Evolutionary conservation across 2,888 invertebrate genomes (phyloP).

Genomic region (Trachelus tabidus): DNA sequence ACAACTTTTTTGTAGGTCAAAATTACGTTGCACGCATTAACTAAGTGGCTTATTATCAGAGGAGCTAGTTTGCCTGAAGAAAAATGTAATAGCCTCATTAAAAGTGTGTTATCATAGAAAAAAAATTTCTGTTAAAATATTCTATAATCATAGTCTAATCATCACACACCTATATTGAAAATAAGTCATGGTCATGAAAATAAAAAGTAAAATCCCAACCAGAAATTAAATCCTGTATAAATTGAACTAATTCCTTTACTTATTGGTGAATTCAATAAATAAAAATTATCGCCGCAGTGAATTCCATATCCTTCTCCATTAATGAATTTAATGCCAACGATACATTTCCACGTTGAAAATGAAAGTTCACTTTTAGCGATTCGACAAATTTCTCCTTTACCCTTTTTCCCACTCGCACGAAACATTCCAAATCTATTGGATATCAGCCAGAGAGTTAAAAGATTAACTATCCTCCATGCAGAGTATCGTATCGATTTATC

Average conservation of each 20-base stretch:
- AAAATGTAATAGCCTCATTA: not conserved
- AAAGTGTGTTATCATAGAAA: not conserved
- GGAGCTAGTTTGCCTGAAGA: not conserved
- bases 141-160: not conserved
- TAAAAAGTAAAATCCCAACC: not conserved
- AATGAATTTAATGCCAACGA: not conserved
- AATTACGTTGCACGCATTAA: not conserved
- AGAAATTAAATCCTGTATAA: not conserved
- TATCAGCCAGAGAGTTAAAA: not conserved
- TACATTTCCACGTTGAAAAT: not conserved
- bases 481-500: not conserved
- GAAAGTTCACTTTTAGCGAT: not conserved
- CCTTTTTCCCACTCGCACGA: not conserved
- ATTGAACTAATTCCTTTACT: not conserved
- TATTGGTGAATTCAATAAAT: not conserved
- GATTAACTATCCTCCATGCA: not conserved
- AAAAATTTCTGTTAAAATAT: not conserved
- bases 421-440: not conserved
- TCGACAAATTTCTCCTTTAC: not conserved
- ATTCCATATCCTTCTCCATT: not conserved
- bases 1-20: constrained; percentile 19
- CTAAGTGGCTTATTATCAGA: not conserved
- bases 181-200: not conserved
- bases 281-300: not conserved
- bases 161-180: not conserved